A percentile compares a stretch with the other conserved stretches of the same genome.
Conservation (phyloP, 2,888 invertebrate species). For the Cerastis leucographa region DNA sequence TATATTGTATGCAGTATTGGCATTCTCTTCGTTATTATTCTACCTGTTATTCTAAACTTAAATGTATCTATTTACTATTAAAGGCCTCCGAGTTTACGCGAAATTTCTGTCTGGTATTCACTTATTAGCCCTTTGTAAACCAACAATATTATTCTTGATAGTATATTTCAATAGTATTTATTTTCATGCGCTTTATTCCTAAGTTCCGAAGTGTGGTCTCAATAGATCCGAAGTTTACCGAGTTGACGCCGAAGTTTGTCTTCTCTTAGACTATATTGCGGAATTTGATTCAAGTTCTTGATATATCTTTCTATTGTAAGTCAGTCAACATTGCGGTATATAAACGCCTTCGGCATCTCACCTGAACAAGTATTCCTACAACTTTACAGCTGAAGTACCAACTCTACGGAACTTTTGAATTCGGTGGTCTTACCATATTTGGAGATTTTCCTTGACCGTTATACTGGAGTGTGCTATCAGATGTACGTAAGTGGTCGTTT, state of each 20-base stretch:
- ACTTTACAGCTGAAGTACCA: not conserved
- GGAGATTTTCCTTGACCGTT: constrained; percentile 43
- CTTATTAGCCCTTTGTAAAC: constrained; percentile 34
- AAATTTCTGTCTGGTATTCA: constrained; percentile 44
- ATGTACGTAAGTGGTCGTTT: constrained; percentile 40
- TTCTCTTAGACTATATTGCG: constrained; percentile 21
- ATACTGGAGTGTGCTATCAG: constrained; percentile 32
- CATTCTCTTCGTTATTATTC: constrained; percentile 42
- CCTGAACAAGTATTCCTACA: constrained; percentile 2
- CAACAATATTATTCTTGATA: constrained; percentile 24
- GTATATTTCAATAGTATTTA: not conserved
- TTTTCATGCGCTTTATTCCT: constrained; percentile 9
- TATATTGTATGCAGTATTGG: constrained; percentile 32
- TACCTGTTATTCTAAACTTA: constrained; percentile 7
- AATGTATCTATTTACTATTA: constrained; percentile 50
- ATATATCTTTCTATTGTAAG: constrained; percentile 42
- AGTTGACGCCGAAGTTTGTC: constrained; percentile 23
- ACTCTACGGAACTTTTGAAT: constrained; percentile 23
- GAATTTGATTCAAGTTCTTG: constrained; percentile 44
- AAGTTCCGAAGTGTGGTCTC: constrained; percentile 19
- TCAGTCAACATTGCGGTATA: constrained; percentile 15
- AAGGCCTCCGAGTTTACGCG: constrained; percentile 15
- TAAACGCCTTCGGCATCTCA: constrained; percentile 9
- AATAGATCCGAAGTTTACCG: constrained; percentile 4
- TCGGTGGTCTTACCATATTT: constrained; percentile 23